phyloP scores from a whole-genome alignment of 2,797 vertebrate species.

The Liparis tanakae region DNA sequence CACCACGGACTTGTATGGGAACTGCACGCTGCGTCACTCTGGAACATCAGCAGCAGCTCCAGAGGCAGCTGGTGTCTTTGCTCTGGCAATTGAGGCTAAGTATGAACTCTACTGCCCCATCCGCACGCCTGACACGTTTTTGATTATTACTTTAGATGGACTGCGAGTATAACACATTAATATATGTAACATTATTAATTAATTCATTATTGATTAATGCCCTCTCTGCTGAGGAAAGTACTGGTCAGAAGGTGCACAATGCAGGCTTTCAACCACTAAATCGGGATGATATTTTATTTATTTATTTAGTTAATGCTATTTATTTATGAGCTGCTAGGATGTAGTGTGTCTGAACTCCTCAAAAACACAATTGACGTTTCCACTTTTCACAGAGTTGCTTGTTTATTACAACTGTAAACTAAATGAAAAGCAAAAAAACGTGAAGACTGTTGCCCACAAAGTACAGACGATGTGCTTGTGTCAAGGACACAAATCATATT shows the following conservation, averaged over 20 bases:
- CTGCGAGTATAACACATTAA: constrained; percentile 15
- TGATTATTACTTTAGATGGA: constrained; percentile 27
- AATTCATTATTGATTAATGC: constrained; percentile 11
- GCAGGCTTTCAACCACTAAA: not conserved
- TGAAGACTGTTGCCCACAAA: constrained; percentile 35
- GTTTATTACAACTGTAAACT: constrained; percentile 41
- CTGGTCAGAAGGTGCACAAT: constrained; percentile 1
- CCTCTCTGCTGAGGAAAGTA: constrained; percentile 25
- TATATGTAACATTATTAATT: constrained; percentile 14
- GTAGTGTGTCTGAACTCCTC: constrained; percentile 16
- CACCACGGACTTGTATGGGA: constrained; percentile 98
- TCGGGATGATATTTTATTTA: not conserved
- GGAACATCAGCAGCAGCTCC: constrained; percentile 98
- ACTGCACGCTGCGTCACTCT: constrained; percentile 97
- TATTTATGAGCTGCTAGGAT: constrained; percentile 4
- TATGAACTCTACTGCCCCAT: constrained; percentile 78
- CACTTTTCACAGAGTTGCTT: constrained; percentile 32
- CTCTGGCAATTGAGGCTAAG: constrained; percentile 97
- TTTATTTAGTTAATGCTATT: no score
- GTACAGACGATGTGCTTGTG: constrained; percentile 21
- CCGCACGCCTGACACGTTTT: constrained; percentile 31
- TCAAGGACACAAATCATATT: constrained; percentile 52
- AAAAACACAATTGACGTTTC: constrained; percentile 22
- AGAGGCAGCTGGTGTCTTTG: constrained; percentile 97
- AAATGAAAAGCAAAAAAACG: constrained; percentile 43